Base-by-base conservation (phyloP, 2,113 vertebrate genomes). In the Pelecanoides urinatrix region DNA sequence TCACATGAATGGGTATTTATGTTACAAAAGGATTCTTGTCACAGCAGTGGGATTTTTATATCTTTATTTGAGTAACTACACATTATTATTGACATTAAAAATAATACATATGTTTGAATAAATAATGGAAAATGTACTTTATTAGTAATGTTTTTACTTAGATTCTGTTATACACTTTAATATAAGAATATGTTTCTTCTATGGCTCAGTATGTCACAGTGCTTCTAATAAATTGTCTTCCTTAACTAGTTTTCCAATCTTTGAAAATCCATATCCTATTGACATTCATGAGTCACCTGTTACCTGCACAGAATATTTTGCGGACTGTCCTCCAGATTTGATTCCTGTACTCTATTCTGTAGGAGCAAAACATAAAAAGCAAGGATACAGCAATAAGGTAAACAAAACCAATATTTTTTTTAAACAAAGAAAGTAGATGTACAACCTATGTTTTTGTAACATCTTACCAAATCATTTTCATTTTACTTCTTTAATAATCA, bases 191-290 rank as follows among this genome's bases (percentile, higher is more conserved):
- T 79, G 44, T 90, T 87, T 93, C 44, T 96, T 92, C 47, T 91
- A 66, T 90, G 82, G 42, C 59, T 92, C 55, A 84, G n/a, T 70
- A 86, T 95, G 88, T 70, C n/a, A 98, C 95, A 97, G 83, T 91
- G 50, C 73, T 85, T 97, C 95, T 97, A 96, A 98, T 97, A 83
- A 96, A 94, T 96, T 98, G 72, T 97, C 90, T 98, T 97, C 96
- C 86, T 97, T 96, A 95, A 84, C 94, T 97, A 99, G 99, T 98
- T 99, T 99, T 98, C 99, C 99, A 63, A 99, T 99, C 97, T 99
- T 99, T 99, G 99, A 99, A 99, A 99, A 99, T 97, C 99, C 99
- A 18, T 99, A 99, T 97, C 98, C 99, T 61, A 99, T 99, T 99
- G 99, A 99, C 98, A 97, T 99, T 98, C 99, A 99, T 63, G 99